These are phyloP conservation scores for Morelia viridis DNA, from an alignment of 2,797 vertebrate species.

Conservation along the genomic window DNA sequence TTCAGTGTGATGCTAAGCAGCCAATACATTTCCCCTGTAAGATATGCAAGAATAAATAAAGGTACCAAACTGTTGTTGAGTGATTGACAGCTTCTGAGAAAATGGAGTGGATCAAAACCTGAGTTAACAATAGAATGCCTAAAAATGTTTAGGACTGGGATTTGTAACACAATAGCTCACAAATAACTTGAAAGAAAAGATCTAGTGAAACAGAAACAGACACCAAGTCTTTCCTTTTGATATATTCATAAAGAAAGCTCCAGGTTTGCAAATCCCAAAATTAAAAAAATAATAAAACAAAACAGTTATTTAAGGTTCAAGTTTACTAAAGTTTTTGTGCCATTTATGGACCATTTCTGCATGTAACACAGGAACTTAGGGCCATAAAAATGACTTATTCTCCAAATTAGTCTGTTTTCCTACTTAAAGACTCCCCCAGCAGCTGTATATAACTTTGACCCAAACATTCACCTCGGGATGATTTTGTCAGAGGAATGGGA, in stretches of 20 bases:
- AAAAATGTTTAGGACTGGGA: slow-evolving; percentile 39
- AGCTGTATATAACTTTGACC: slow-evolving; percentile 70
- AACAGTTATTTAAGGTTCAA: slow-evolving; percentile 44
- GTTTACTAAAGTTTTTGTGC: slow-evolving; percentile 61
- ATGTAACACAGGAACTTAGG: slow-evolving; percentile 65
- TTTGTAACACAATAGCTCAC: slow-evolving; percentile 38
- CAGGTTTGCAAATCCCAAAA: slow-evolving; percentile 41
- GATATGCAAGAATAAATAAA: slow-evolving; percentile 39
- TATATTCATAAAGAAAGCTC: slow-evolving; percentile 49
- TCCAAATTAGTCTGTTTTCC: slow-evolving; percentile 70
- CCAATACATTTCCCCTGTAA: neutral
- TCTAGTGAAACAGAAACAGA: slow-evolving; percentile 48
- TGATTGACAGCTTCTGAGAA: slow-evolving; percentile 47
- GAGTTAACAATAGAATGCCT: slow-evolving; percentile 62
- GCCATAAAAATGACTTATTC: slow-evolving; percentile 70
- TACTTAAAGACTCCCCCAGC: slow-evolving; percentile 61
- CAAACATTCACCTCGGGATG: slow-evolving; percentile 63
- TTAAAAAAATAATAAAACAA: neutral
- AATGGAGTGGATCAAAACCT: slow-evolving; percentile 52
- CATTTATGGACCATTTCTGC: slow-evolving; percentile 64
- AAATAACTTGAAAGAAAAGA: slow-evolving; percentile 13
- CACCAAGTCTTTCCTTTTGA: slow-evolving; percentile 48
- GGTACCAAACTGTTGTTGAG: slow-evolving; percentile 29
- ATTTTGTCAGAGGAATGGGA: slow-evolving; percentile 61
- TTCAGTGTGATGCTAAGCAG: neutral